A percentile compares a stretch with the other conserved stretches of the same genome.
Evolutionary conservation across 2,888 invertebrate species (phyloP).

Genomic region (Mesorhabditis spiculigera): DNA sequence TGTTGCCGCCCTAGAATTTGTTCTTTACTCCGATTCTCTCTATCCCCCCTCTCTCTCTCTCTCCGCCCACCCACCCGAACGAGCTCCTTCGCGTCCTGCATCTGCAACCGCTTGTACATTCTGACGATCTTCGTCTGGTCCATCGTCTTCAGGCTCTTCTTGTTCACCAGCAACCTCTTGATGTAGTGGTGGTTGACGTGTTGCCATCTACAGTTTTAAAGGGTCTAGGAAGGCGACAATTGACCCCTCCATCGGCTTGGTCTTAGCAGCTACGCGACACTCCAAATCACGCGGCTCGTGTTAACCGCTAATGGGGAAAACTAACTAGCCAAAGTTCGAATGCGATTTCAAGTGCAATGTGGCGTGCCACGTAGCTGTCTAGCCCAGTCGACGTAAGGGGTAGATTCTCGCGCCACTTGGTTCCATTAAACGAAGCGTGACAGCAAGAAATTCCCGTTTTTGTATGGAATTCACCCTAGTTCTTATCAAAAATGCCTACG

Average conservation of each 20-base stretch:
- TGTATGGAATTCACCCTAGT: background rate
- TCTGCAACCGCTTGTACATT: slow-evolving; percentile 29
- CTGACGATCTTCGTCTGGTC: slow-evolving; percentile 49
- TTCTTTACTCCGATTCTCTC: background rate
- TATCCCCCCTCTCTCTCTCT: background rate
- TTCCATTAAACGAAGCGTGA: no score
- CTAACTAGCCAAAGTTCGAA: no score
- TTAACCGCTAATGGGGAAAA: no score
- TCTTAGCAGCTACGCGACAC: no score
- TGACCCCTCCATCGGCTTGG: no score
- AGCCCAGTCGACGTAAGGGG: no score
- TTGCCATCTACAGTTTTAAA: slow-evolving; percentile 23
- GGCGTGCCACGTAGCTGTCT: no score
- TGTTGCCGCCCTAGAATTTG: slow-evolving; percentile 24
- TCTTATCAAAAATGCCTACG: slow-evolving; percentile 20
- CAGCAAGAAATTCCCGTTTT: background rate
- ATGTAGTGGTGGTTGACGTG: slow-evolving; percentile 37
- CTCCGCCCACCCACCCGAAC: slow-evolving; percentile 14
- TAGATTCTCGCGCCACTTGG: no score
- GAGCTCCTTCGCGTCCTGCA: slow-evolving; percentile 33
- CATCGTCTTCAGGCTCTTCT: slow-evolving; percentile 37
- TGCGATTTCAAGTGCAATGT: no score
- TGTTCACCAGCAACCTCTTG: slow-evolving; percentile 40
- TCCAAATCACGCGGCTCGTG: no score
- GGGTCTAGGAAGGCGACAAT: no score